Evolutionary conservation across 2,888 invertebrate species (phyloP).

Genomic region (Drosophila subquinaria): DNA sequence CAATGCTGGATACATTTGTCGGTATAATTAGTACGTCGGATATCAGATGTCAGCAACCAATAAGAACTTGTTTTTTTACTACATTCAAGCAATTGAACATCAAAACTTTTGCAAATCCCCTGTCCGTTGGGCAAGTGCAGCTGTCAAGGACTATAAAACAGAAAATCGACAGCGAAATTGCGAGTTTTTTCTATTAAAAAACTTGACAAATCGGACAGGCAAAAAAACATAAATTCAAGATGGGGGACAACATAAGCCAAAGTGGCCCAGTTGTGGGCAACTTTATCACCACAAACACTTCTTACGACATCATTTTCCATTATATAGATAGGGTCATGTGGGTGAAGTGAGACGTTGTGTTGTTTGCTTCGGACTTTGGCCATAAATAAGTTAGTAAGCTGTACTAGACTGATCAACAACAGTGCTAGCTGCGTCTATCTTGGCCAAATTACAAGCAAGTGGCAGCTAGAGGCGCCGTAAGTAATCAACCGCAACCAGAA

Average conservation of each 20-base stretch:
- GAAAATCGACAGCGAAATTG: conserved; percentile 44
- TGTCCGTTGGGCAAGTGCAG: conserved; percentile 28
- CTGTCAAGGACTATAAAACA: conserved; percentile 55
- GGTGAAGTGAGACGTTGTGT: conserved; percentile 35
- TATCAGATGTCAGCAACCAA: conserved; percentile 38
- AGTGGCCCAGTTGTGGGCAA: conserved; percentile 17
- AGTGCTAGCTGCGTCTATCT: conserved; percentile 10
- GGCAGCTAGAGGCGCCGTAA: conserved; percentile 36
- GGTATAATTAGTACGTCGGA: conserved; percentile 55
- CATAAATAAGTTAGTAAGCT: conserved; percentile 68
- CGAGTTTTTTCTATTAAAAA: conserved; percentile 33
- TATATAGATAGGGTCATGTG: conserved; percentile 52
- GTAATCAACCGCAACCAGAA: conserved; percentile 52
- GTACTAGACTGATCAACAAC: conserved; percentile 10
- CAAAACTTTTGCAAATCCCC: conserved; percentile 11
- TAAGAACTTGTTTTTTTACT: conserved; percentile 22
- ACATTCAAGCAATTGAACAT: conserved; percentile 47
- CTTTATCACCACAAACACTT: conserved; percentile 10
- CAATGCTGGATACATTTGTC: conserved; percentile 28
- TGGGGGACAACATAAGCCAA: conserved; percentile 50
- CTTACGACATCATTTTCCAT: conserved; percentile 67
- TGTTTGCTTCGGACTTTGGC: conserved; percentile 35
- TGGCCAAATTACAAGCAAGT: conserved; percentile 37
- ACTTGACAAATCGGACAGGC: conserved; percentile 33
- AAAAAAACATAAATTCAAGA: conserved; percentile 52